phyloP scores from a whole-genome alignment of 2,888 invertebrate species.

The Taenaris catops region DNA sequence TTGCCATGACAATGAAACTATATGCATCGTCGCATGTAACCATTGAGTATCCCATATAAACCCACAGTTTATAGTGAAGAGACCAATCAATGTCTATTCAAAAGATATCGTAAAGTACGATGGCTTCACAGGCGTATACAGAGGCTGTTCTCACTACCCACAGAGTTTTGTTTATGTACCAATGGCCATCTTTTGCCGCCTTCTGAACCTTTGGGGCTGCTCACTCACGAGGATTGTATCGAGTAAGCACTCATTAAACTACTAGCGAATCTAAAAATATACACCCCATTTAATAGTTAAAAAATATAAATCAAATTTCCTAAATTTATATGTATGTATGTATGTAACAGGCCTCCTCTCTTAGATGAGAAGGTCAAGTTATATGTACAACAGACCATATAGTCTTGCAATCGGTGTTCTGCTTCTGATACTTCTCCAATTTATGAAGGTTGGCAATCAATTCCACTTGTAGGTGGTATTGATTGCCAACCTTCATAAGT shows the following conservation, averaged over 20 bases:
- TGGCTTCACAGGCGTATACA: constrained; percentile 45
- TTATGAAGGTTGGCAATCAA: too few species aligned
- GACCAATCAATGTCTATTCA: too few species aligned
- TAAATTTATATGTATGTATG: background rate
- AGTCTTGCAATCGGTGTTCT: background rate
- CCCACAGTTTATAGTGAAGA: too few species aligned
- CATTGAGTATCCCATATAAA: too few species aligned
- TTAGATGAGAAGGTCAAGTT: background rate
- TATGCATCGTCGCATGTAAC: too few species aligned
- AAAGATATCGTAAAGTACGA: too few species aligned
- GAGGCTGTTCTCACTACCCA: constrained; percentile 35
- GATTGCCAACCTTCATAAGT: too few species aligned
- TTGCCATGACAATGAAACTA: too few species aligned
- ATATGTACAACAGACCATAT: background rate
- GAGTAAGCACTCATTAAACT: constrained; percentile 46
- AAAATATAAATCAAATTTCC: background rate
- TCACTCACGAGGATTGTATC: constrained; percentile 41
- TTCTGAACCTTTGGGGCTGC: constrained; percentile 46
- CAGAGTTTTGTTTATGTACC: constrained; percentile 27
- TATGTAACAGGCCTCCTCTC: background rate
- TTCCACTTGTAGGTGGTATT: too few species aligned
- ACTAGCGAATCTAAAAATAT: too few species aligned
- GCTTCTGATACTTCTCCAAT: too few species aligned
- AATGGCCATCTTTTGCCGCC: constrained; percentile 50
- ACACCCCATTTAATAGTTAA: too few species aligned